Conservation (phyloP, 2,113 vertebrate genomes). For the Copsychus sechellarum region DNA sequence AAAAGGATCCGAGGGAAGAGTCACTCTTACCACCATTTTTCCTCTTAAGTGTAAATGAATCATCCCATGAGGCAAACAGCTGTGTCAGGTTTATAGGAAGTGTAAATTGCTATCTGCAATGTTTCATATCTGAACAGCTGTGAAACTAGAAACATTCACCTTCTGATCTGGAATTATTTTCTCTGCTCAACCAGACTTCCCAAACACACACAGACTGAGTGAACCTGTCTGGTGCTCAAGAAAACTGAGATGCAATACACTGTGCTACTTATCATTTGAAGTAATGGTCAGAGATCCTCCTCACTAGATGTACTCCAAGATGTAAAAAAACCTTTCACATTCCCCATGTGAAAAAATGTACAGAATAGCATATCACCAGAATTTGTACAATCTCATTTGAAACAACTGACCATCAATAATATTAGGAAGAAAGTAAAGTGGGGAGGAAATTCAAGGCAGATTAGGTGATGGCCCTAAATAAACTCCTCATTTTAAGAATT, state of each 20-base stretch:
- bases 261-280: neutral
- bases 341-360: neutral
- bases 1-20: neutral
- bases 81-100: conserved; percentile 24
- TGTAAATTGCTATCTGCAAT: conserved; percentile 26
- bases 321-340: neutral
- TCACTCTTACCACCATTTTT: neutral
- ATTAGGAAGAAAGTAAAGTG: neutral
- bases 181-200: neutral
- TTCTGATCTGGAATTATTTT: conserved; percentile 13
- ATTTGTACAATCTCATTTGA: neutral
- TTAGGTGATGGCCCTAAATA: neutral
- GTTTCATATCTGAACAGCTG: conserved; percentile 2
- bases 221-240: neutral
- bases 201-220: neutral
- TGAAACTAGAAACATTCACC: neutral
- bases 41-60: conserved; percentile 41
- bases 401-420: neutral
- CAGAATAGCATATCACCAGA: neutral
- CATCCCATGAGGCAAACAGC: neutral
- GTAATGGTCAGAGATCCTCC: neutral
- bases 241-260: neutral
- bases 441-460: neutral
- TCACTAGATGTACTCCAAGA: neutral
- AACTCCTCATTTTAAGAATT: neutral